phyloP scores from a whole-genome alignment of 2,113 vertebrate genomes.

The Neoarius graeffei region DNA sequence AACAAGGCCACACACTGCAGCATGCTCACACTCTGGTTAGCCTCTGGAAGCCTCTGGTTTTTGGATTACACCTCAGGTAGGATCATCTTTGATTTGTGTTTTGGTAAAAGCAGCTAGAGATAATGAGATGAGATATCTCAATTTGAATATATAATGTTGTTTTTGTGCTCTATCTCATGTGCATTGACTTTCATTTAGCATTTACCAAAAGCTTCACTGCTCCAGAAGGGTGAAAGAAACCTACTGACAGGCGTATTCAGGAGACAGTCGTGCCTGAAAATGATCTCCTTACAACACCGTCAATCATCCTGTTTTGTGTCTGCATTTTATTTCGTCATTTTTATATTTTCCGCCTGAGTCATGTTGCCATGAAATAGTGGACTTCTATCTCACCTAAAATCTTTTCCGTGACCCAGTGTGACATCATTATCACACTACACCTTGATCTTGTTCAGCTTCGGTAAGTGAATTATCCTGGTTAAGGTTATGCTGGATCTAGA shows the following conservation, averaged over 20 bases:
- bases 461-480: neutral
- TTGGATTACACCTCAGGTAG: neutral
- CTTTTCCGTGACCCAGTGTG: no score
- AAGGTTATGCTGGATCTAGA: neutral
- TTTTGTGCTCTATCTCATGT: neutral
- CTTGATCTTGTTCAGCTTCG: neutral
- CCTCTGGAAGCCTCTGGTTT: neutral
- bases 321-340: neutral
- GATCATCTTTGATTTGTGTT: neutral
- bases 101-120: neutral
- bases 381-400: neutral
- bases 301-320: neutral
- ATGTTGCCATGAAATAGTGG: neutral
- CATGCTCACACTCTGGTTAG: neutral
- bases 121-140: no score
- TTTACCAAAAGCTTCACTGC: neutral
- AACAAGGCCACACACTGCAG: constrained; percentile 14
- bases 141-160: no score
- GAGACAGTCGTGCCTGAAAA: neutral
- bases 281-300: neutral
- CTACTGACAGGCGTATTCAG: neutral
- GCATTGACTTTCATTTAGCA: neutral
- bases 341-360: neutral
- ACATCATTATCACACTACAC: neutral
- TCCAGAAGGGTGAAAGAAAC: neutral